Evolutionary conservation across 2,113 vertebrate species (phyloP), one percentile per base, ranked within the genome.

Genomic region (Chauna torquata): DNA sequence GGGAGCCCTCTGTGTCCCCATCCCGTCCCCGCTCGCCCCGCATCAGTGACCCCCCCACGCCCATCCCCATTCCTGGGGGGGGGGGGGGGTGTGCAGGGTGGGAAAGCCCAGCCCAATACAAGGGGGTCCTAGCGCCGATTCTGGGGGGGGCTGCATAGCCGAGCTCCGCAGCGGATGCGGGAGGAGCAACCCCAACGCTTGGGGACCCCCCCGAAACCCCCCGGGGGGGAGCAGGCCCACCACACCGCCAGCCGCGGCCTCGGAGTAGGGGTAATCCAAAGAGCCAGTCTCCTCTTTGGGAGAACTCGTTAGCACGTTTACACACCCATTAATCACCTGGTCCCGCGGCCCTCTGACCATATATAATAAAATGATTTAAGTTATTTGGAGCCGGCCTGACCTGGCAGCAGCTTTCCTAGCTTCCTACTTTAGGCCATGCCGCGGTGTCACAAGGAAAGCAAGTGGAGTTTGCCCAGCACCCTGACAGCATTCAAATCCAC

Each of bases 401-500:
- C 57, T 75, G 49, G 54, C 50, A 40, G 61, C 34, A 18, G 8
- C 32, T 66, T 13, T 25, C 38, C 62, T 38, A 42, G 62, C 62
- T 65, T 42, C 62, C 62, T 42, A 42, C 42, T 65, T 42, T 42
- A 65, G 62, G 9, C 28, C 16, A 28, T 12, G 28, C 38, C 38
- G 30, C 27, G 12, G 25, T 19, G 38, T 19, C 38, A 42, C 38
- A 42, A 30, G 16, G 38, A 30, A 65, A 64, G 38, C 62, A 42
- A 17, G 25, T 25, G 77, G 47, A 65, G 32, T 18, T 90, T 7
- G 0, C 36, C 28, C 38, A 36, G 66, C 12, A 15, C 30, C 12
- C 82, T 2, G 7, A 5, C 8, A 2, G 25, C 9, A 0, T 42
- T 50, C 24, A 17, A 28, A 36, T 38, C 7, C 14, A 16, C 3